Evolutionary conservation across 1,140 invertebrate species (phyloP), one percentile per base, ranked within the genome.

Genomic region (Sinella curviseta): DNA sequence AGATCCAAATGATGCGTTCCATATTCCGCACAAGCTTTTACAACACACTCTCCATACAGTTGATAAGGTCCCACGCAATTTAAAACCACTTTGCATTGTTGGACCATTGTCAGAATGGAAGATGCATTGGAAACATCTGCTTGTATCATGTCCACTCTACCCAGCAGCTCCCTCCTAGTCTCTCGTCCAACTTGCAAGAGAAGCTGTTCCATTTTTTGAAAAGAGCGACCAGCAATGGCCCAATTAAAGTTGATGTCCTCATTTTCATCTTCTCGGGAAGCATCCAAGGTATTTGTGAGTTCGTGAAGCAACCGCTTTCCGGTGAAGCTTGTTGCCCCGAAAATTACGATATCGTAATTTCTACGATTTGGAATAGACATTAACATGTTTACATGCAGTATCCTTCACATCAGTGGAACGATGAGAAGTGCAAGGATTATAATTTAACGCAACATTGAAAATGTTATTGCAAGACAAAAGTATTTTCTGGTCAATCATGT

Each of bases 1-100:
- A 98, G 92, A 88, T 99, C 97, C 8, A 99, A 90, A 86, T 97
- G 93, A 88, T 96, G 92, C 0, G 95, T 92, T 80, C 90, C 90
- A 70, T 90, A 90, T 76, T 92, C 91, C 55, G 99, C 90, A 83
- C 96, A 97, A 2, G 95, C 94, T 85, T 93, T 92, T 0, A 98
- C 92, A 26, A 98, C 93, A 26, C 91, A 88, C 85, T 97, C 95
- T 3, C 97, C 97, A 88, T 92, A 95, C 84, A 95, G 92, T 65
- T 92, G 89, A 86, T 95, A 98, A 48, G 95, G 96, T 0, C 95
- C 96, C 81, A 94, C 93, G 88, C 93, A 95, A 86, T 96, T 97
- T 0, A 96, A 88, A 20, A 98, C 82, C 0, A 96, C 89, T 84
- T 90, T 92, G 1, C 92, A 89, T 84, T 91, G 88, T 76, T 89